A percentile compares a stretch with the other conserved stretches of the same genome.
Evolutionary conservation across 2,888 invertebrate species (phyloP).

Genomic region (Lasioglossum calceatum): DNA sequence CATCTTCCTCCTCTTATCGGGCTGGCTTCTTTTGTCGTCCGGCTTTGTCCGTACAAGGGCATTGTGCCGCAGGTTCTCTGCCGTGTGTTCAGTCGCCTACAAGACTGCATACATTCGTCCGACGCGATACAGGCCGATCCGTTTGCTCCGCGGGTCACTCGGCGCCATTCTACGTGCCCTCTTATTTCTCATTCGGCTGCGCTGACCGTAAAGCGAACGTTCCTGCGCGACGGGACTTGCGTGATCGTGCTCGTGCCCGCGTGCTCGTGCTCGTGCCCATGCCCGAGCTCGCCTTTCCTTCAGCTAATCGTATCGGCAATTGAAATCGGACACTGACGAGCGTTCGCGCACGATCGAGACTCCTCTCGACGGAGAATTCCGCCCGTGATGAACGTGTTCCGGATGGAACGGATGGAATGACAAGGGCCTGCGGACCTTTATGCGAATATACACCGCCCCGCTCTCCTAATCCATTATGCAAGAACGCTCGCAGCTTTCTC

Average conservation of each 20-base stretch:
- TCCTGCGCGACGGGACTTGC: constrained; percentile 31
- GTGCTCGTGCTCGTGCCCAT: neutral
- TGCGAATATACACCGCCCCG: neutral
- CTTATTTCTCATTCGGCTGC: constrained; percentile 50
- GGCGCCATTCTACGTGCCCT: constrained; percentile 13
- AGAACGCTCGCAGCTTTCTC: neutral
- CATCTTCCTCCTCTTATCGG: constrained; percentile 62
- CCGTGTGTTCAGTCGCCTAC: constrained; percentile 55
- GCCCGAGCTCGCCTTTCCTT: constrained; percentile 10
- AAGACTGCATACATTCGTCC: constrained; percentile 36
- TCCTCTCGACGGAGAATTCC: neutral
- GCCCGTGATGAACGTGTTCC: constrained; percentile 9
- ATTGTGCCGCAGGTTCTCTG: constrained; percentile 62
- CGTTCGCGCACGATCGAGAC: neutral
- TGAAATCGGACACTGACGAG: constrained; percentile 31
- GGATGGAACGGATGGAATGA: constrained; percentile 6
- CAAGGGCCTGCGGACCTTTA: neutral
- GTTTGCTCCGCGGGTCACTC: constrained; percentile 49
- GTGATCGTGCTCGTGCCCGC: constrained; percentile 2
- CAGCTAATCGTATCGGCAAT: constrained; percentile 38
- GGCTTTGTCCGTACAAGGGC: constrained; percentile 65
- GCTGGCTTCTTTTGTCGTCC: constrained; percentile 68
- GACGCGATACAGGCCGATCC: constrained; percentile 37
- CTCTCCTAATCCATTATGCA: neutral
- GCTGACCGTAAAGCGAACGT: constrained; percentile 40